phyloP scores from a whole-genome alignment of 2,797 vertebrate species.

The Chaunax sp. region DNA sequence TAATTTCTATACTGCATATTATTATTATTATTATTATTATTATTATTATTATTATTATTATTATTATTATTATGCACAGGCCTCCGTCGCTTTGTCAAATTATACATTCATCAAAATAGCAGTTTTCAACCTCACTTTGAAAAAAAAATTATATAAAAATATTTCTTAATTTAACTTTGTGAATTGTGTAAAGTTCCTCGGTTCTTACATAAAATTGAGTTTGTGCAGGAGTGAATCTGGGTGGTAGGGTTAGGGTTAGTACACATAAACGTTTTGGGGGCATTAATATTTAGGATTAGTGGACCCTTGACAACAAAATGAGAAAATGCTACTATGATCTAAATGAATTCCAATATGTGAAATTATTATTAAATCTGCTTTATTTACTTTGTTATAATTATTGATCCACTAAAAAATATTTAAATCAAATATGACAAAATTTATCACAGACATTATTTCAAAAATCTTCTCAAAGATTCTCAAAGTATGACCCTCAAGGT shows the following conservation, averaged over 20 bases:
- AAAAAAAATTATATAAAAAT: background rate
- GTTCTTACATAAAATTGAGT: background rate
- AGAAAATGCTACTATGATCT: background rate
- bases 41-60: conserved; percentile 31
- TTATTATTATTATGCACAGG: background rate
- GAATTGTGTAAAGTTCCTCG: background rate
- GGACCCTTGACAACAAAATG: background rate
- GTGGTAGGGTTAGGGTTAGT: background rate
- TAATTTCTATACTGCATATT: conserved; percentile 21
- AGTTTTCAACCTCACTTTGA: background rate
- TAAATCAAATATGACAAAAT: background rate
- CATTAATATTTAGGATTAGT: background rate
- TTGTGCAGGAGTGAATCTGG: background rate
- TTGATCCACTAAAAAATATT: background rate
- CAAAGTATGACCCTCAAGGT: background rate
- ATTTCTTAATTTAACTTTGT: background rate
- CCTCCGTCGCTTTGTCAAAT: conserved; percentile 7
- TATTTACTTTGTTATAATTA: background rate
- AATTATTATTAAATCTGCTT: background rate
- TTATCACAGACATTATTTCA: background rate
- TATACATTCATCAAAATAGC: background rate
- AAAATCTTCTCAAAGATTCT: background rate
- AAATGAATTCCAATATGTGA: background rate
- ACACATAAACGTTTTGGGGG: background rate
- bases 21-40: conserved; percentile 35